These are phyloP conservation scores for Gallirallus australis DNA, from an alignment of 2,797 vertebrate species.

Conservation along the genomic window DNA sequence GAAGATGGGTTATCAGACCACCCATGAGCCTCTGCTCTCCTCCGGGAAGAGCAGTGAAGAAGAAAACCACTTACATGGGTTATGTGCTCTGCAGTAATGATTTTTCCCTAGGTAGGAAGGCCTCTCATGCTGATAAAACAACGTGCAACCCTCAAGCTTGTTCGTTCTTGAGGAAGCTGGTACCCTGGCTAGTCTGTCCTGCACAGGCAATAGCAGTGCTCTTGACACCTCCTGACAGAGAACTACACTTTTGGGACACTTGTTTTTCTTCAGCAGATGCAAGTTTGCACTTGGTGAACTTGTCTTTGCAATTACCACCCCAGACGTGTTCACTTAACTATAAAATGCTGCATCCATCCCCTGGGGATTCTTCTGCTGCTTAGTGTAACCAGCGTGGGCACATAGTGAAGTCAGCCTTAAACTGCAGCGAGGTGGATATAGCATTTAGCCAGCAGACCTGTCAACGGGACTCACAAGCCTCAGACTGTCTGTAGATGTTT, in stretches of 20 bases:
- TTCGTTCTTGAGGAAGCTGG: not conserved
- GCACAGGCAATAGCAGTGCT: not conserved
- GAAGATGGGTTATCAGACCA: not conserved
- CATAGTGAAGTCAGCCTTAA: not conserved
- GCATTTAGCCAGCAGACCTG: not conserved
- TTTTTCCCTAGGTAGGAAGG: not conserved
- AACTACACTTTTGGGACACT: not conserved
- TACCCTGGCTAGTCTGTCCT: not conserved
- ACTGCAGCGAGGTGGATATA: not conserved
- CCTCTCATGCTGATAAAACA: not conserved
- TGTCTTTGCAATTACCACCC: not conserved
- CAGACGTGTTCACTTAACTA: accelerated
- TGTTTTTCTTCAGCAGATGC: not conserved
- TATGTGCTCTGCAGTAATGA: not conserved
- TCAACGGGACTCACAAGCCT: not conserved
- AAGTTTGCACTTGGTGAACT: not conserved
- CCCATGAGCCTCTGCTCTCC: not conserved
- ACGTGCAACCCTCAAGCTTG: not conserved
- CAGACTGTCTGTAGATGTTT: not conserved
- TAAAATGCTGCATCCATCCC: not conserved
- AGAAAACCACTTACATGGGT: not conserved
- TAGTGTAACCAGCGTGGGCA: not conserved
- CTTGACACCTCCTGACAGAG: not conserved
- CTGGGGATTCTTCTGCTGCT: not conserved
- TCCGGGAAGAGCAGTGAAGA: not conserved